Evolutionary conservation across 2,113 vertebrate species (phyloP).

Genomic region (Xenus cinereus): DNA sequence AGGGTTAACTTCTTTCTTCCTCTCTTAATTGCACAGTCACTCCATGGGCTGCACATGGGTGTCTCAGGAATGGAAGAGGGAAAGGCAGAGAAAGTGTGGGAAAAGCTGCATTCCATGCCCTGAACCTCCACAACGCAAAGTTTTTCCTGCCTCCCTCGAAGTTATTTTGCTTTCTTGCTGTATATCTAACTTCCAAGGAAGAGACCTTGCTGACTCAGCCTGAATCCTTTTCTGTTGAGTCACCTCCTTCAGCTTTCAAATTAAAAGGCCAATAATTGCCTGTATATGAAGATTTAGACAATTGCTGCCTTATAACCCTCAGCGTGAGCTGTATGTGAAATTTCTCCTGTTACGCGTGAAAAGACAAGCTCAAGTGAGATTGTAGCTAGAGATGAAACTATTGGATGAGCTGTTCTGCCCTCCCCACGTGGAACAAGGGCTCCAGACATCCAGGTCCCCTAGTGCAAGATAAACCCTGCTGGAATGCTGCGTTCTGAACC

Average conservation of each 20-base stretch:
- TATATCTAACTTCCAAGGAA: not conserved
- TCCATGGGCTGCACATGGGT: not conserved
- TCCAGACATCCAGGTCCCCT: not conserved
- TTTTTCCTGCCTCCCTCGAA: not conserved
- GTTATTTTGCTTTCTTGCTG: conserved; percentile 25
- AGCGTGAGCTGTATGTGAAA: not conserved
- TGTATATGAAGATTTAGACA: conserved; percentile 6
- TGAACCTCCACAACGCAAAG: not conserved
- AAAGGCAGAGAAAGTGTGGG: not conserved
- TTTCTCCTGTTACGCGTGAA: not conserved
- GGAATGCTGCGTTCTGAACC: not conserved
- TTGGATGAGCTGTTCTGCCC: not conserved
- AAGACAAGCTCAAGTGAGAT: not conserved
- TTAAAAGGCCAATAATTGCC: conserved; percentile 16
- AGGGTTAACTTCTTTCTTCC: not conserved
- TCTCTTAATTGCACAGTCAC: not conserved
- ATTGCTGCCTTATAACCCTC: not conserved
- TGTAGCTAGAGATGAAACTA: not conserved
- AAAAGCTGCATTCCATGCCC: not conserved
- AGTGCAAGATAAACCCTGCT: not conserved
- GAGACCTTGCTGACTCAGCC: conserved; percentile 22
- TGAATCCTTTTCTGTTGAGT: conserved; percentile 45
- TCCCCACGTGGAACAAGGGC: not conserved
- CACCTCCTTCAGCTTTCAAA: conserved; percentile 22
- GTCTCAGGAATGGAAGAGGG: not conserved